Base-by-base conservation (phyloP, 2,888 invertebrate species). In the Eupeodes latifasciatus region DNA sequence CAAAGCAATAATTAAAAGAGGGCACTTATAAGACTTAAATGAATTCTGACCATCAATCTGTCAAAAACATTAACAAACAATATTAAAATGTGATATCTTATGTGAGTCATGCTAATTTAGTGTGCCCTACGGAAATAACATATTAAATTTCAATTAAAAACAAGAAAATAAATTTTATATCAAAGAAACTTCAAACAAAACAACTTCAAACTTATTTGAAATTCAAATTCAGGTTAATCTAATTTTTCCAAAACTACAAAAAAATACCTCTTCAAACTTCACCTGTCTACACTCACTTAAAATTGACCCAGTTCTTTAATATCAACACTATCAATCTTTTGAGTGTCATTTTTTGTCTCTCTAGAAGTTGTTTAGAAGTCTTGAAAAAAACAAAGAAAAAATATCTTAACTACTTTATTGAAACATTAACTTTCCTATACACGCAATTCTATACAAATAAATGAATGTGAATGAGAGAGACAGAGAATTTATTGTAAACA, bases 61-160 rank as follows among this genome's bases (percentile, higher is more conserved):
- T 69, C 69, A 69, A 69, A 69, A 69, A 4, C 12, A 51, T 40
- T 69, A 53, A 51, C 11, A 69, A 69, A 69, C 12, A 69, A 36
- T 40, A 53, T 53, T 16, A 40, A 40, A 14, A 10, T 49, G 27
- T 9, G 14, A 14, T 66, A 66, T 74, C 75, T 57, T 16, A 69
- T 55, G 69, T 27, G 59, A 51, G 10, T 47, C 64, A 83, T 87
- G 80, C 57, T 81, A 83, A 83, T 83, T 67, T 44, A 51, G n/a
- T 59, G 9, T 67, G 5, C 34, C 5, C 6, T 81, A 83, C 77
- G 87, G 87, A 87, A 57, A 80, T 64, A 51, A 57, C 36, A 74
- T 67, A 87, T 83, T 80, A 80, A 74, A 84, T 81, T 84, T 77
- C 66, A 84, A 83, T 77, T 64, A 77, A 81, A 67, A 61, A 53